These are phyloP conservation scores for Sesamia inferens DNA, from an alignment of 2,888 invertebrate species.

Conservation along the genomic window DNA sequence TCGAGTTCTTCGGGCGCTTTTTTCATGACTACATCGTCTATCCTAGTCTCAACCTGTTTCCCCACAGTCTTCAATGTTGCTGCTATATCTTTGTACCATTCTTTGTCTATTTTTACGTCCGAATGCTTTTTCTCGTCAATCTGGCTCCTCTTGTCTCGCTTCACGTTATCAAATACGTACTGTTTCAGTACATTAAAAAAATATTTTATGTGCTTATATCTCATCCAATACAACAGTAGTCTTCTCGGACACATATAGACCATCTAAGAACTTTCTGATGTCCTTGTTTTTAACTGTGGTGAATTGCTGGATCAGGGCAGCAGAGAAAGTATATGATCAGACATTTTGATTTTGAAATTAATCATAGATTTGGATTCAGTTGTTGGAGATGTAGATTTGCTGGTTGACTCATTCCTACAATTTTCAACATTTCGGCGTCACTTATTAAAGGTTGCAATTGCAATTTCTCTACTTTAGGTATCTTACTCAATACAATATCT, in stretches of 20 bases:
- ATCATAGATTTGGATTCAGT: conserved; percentile 79
- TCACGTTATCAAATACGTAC: conserved; percentile 83
- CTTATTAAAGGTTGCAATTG: conserved; percentile 89
- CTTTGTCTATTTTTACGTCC: conserved; percentile 82
- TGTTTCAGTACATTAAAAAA: conserved; percentile 82
- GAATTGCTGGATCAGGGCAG: too few species aligned
- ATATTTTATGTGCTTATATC: too few species aligned
- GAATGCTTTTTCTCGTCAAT: conserved; percentile 77
- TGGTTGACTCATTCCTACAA: conserved; percentile 83
- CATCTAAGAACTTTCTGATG: too few species aligned
- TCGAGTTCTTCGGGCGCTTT: conserved; percentile 80
- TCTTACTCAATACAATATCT: conserved; percentile 87
- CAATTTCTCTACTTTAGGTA: conserved; percentile 86
- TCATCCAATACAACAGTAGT: too few species aligned
- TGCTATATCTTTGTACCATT: conserved; percentile 83
- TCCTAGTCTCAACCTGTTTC: conserved; percentile 88
- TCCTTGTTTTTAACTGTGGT: conserved; percentile 75
- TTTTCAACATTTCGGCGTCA: conserved; percentile 90
- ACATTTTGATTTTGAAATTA: conserved; percentile 87
- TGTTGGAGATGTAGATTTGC: conserved; percentile 75
- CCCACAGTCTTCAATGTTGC: conserved; percentile 88
- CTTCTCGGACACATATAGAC: conserved; percentile 75
- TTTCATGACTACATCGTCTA: conserved; percentile 90
- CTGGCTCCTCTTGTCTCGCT: conserved; percentile 74
- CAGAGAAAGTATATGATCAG: conserved; percentile 76